Evolutionary conservation across 1,140 invertebrate genomes (phyloP).

Genomic region (Conus betulinus): DNA sequence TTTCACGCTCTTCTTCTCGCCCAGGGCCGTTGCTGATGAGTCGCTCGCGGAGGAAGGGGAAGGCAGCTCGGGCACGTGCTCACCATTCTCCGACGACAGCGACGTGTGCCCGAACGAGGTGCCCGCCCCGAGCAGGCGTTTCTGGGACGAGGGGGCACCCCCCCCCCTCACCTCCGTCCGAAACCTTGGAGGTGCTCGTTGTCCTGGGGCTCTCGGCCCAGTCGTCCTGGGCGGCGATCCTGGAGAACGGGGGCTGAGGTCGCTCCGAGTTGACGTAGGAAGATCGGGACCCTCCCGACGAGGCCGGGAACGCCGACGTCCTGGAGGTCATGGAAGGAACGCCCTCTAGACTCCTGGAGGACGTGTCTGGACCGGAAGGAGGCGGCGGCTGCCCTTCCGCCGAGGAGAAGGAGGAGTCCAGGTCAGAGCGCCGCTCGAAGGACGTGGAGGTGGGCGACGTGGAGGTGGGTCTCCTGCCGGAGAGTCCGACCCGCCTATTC

Average conservation of each 20-base stretch:
- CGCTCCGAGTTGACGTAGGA: not conserved
- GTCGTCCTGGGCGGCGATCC: not conserved
- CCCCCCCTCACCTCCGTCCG: not conserved
- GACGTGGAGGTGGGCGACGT: too few relatives aligned
- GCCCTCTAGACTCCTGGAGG: not conserved
- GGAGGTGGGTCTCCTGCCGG: not conserved
- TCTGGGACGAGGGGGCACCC: not conserved
- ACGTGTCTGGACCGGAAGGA: not conserved
- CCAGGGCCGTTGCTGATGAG: not conserved
- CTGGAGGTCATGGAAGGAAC: not conserved
- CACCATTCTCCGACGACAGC: not conserved
- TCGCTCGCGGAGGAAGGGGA: not conserved
- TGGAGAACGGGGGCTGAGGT: not conserved
- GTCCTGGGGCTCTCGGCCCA: not conserved
- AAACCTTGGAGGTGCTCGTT: not conserved
- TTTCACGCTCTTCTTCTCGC: conserved; percentile 9
- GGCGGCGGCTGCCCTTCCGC: not conserved
- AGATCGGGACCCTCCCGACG: not conserved
- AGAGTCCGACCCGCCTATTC: conserved; percentile 9
- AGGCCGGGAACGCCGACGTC: not conserved
- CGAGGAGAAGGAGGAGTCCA: not conserved
- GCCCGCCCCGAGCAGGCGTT: not conserved
- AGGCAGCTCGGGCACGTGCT: not conserved
- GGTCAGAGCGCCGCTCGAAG: not conserved
- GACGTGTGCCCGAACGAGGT: not conserved